Percentiles rank a stretch among this genome's conserved stretches.
Conservation (phyloP, 2,888 invertebrate species). For the Aleiodes testaceus region DNA sequence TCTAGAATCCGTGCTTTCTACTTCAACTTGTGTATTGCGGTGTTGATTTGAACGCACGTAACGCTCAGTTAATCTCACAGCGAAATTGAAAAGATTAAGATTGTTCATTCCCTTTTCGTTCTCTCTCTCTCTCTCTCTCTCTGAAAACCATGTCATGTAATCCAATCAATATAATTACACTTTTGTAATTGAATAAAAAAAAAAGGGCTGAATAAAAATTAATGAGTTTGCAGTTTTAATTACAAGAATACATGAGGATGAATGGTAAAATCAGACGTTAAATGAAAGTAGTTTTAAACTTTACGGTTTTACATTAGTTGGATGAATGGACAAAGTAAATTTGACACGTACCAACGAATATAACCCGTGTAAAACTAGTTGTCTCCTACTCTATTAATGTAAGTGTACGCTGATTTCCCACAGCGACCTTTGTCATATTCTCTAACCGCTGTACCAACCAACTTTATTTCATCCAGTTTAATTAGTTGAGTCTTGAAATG, state of each 20-base stretch:
- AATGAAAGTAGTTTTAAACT: neutral
- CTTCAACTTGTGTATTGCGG: constrained; percentile 38
- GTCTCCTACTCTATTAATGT: constrained; percentile 2
- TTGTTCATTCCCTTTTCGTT: neutral
- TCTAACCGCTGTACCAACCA: neutral
- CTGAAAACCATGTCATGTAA: neutral
- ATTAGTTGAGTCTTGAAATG: neutral
- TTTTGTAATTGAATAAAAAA: neutral
- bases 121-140: constrained; percentile 12
- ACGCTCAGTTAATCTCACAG: constrained; percentile 36
- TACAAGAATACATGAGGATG: constrained; percentile 1
- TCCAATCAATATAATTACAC: constrained; percentile 6
- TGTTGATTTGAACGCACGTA: constrained; percentile 37
- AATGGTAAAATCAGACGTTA: neutral
- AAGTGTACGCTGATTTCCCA: constrained; percentile 37
- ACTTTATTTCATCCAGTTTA: constrained; percentile 16
- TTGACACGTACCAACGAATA: constrained; percentile 9
- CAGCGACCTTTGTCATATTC: constrained; percentile 24
- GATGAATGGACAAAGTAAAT: constrained; percentile 15
- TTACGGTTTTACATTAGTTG: constrained; percentile 14
- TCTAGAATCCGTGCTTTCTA: constrained; percentile 39
- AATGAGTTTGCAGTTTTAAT: no score
- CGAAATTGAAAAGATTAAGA: constrained; percentile 40
- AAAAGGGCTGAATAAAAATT: no score
- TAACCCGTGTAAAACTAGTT: constrained; percentile 29